Evolutionary conservation across 2,113 vertebrate genomes (phyloP).

Genomic region (Entomyzon cyanotis): DNA sequence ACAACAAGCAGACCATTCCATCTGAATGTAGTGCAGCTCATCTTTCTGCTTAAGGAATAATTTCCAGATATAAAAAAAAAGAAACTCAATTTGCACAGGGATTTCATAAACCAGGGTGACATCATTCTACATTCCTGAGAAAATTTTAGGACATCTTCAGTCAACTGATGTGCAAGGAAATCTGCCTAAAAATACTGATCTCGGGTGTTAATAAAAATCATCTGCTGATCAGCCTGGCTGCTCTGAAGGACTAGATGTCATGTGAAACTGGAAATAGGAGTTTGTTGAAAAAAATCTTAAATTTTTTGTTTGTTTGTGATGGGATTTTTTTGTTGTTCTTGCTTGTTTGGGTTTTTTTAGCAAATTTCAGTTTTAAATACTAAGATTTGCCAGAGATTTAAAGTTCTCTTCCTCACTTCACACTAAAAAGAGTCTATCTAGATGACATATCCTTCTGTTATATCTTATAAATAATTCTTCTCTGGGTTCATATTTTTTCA

Average conservation of each 20-base stretch:
- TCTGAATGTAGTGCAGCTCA: background rate
- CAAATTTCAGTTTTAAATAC: background rate
- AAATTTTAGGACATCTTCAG: background rate
- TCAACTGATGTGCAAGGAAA: background rate
- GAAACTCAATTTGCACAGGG: background rate
- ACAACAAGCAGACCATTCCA: background rate
- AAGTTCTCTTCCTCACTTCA: background rate
- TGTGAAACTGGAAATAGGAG: background rate
- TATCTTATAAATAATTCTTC: background rate
- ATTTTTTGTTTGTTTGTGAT: background rate
- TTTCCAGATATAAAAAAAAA: background rate
- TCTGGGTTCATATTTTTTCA: background rate
- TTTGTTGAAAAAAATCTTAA: background rate
- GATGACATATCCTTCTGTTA: background rate
- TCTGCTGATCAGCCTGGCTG: background rate
- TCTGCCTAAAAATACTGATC: background rate
- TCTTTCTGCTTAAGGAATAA: background rate
- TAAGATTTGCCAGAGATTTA: background rate
- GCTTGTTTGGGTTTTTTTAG: background rate
- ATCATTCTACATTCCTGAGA: background rate
- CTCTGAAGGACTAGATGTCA: background rate
- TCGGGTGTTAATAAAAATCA: background rate
- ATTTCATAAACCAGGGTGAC: background rate
- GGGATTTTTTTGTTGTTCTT: too few species aligned
- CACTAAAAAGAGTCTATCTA: background rate